Evolutionary conservation across 2,797 vertebrate species (phyloP), one percentile per base, ranked within the genome.

Genomic region (Gadopsis marmoratus): DNA sequence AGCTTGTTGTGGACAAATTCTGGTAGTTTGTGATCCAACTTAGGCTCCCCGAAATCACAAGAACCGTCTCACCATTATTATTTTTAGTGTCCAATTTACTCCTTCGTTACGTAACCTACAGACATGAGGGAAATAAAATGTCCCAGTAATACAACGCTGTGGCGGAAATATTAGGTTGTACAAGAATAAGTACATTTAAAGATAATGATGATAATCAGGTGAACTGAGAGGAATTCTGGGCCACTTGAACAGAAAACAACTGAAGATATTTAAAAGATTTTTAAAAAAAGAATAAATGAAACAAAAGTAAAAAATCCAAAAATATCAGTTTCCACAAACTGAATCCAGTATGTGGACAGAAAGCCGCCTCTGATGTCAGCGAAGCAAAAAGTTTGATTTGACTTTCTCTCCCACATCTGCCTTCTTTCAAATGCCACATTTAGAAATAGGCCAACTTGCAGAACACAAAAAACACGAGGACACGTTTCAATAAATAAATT

Each of bases 401-500:
- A 5, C 7, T 23, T 71, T 12, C 13, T 70, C 26, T 23, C 33
- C 23, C 2, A 43, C 2, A 21, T 21, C 31, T 26, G 21, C 6
- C 37, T 14, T 14, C 48, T 33, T 33, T 51, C 74, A 55, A 7
- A 60, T 56, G n/a, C 14, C 62, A 14, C 54, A 13, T 61, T 56
- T 7, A 51, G 50, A 59, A 19, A 54, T 13, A 17, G 60, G 35
- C 6, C 31, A 45, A 55, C 48, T 51, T n/a, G 33, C 23, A 68
- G 41, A n/a, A 16, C 51, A 62, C 41, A 26, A 45, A 58, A 19
- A 37, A 45, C 2, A 31, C 19, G 45, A 50, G 50, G 7, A 43
- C n/a, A 43, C 3, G 37, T 65, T 55, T 76, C n/a, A 74, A 62
- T 82, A 56, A 78, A 73, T 77, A 73, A 56, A 80, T 82, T 85